Percentiles rank a stretch among this genome's conserved stretches.
phyloP scores from a whole-genome alignment of 2,888 invertebrate genomes.

The Polia nebulosa region DNA sequence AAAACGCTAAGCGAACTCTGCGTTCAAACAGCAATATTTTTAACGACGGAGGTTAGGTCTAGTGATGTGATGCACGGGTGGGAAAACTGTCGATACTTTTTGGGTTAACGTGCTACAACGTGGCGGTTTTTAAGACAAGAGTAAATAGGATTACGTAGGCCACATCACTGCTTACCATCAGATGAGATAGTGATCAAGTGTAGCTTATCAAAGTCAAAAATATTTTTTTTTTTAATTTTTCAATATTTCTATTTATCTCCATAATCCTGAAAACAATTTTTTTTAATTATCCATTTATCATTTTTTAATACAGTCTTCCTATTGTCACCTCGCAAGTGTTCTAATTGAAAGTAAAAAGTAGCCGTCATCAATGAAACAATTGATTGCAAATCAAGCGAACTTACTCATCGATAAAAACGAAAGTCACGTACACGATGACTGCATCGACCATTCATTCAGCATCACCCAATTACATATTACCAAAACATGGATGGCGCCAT shows the following conservation, averaged over 20 bases:
- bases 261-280: no score
- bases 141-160: no score
- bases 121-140: no score
- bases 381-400: constrained; percentile 33
- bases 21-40: constrained; percentile 91
- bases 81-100: constrained; percentile 64
- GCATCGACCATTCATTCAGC: constrained; percentile 57
- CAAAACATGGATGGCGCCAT: constrained; percentile 63
- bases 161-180: no score
- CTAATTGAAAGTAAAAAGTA: constrained; percentile 22
- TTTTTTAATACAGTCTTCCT: no score
- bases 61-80: constrained; percentile 70
- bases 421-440: constrained; percentile 55
- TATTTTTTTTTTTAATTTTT: no score
- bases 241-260: no score
- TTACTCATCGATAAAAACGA: constrained; percentile 46
- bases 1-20: constrained; percentile 89
- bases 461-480: constrained; percentile 48
- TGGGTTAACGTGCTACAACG: no score
- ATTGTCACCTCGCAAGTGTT: background rate
- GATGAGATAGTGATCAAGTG: no score
- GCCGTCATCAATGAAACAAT: constrained; percentile 19
- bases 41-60: constrained; percentile 86
- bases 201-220: no score
- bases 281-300: no score